These are phyloP conservation scores for Zygaena filipendulae DNA, from an alignment of 2,888 invertebrate genomes.

Conservation along the genomic window DNA sequence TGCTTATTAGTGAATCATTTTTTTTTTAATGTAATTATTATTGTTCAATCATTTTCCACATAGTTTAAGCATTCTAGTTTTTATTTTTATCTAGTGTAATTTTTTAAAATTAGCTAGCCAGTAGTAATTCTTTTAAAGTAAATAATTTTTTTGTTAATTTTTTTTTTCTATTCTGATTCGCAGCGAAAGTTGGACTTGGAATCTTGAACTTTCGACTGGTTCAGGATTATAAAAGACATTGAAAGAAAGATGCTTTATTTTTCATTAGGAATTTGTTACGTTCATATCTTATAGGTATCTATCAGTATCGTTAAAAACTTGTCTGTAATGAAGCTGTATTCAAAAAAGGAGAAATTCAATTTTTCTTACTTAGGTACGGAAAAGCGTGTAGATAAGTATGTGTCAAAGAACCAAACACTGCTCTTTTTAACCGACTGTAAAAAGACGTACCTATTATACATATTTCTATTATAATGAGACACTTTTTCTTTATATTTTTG, in stretches of 20 bases:
- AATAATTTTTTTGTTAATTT: conserved; percentile 65
- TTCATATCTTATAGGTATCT: no score
- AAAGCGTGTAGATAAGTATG: no score
- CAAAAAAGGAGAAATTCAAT: no score
- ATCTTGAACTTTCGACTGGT: conserved; percentile 47
- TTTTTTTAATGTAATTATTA: conserved; percentile 67
- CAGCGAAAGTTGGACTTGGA: conserved; percentile 53
- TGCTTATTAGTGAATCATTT: conserved; percentile 63
- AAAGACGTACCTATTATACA: no score
- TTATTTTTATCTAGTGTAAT: conserved; percentile 59
- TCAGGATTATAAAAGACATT: conserved; percentile 63
- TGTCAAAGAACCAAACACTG: no score
- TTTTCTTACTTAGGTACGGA: no score
- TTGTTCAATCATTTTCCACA: conserved; percentile 66
- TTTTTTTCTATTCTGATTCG: conserved; percentile 54
- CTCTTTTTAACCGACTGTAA: no score
- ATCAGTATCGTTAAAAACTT: no score
- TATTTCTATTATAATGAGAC: no score
- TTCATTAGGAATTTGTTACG: no score
- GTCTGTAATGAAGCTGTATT: no score
- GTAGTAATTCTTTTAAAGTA: conserved; percentile 62
- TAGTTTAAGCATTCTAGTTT: conserved; percentile 64
- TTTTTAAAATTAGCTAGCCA: conserved; percentile 61
- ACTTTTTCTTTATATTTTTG: no score
- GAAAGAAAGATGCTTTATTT: conserved; percentile 59